These are phyloP conservation scores for Drosophila albomicans DNA, from an alignment of 1,140 invertebrate genomes.

Conservation along the genomic window DNA sequence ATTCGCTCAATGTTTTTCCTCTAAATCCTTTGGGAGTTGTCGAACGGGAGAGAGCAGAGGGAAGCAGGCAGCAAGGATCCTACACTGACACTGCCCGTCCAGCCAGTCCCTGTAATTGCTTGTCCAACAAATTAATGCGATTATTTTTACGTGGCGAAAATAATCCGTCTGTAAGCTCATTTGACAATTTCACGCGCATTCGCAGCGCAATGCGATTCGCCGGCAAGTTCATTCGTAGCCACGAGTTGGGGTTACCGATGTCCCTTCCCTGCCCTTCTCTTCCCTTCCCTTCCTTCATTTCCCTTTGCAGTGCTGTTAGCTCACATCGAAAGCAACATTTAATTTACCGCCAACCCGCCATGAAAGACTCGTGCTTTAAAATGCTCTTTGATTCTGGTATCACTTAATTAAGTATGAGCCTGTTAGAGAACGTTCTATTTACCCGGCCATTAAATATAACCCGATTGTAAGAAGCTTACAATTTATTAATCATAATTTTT, in stretches of 20 bases:
- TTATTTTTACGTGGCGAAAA: constrained; percentile 70
- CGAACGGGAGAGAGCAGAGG: not conserved
- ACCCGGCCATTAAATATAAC: not conserved
- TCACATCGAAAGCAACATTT: constrained; percentile 30
- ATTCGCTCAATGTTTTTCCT: constrained; percentile 24
- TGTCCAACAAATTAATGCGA: constrained; percentile 70
- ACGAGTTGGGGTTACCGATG: not conserved
- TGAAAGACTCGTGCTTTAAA: constrained; percentile 22
- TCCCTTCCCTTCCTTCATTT: not conserved
- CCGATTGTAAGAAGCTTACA: not conserved
- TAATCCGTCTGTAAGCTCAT: constrained; percentile 64
- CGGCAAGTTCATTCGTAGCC: constrained; percentile 32
- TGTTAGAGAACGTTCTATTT: not conserved
- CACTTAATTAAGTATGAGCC: constrained; percentile 33
- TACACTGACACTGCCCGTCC: constrained; percentile 18
- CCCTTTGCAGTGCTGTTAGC: not conserved
- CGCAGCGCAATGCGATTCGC: constrained; percentile 36
- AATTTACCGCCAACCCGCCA: constrained; percentile 11
- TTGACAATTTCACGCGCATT: constrained; percentile 66
- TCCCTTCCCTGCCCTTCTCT: constrained; percentile 5
- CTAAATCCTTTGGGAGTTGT: constrained; percentile 19
- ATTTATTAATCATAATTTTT: not conserved
- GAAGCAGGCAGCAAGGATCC: not conserved
- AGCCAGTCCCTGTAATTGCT: constrained; percentile 58
- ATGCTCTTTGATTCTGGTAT: constrained; percentile 33